Evolutionary conservation across 2,888 invertebrate species (phyloP), one percentile per base, ranked within the genome.

Genomic region (Neoaliturus tenellus): DNA sequence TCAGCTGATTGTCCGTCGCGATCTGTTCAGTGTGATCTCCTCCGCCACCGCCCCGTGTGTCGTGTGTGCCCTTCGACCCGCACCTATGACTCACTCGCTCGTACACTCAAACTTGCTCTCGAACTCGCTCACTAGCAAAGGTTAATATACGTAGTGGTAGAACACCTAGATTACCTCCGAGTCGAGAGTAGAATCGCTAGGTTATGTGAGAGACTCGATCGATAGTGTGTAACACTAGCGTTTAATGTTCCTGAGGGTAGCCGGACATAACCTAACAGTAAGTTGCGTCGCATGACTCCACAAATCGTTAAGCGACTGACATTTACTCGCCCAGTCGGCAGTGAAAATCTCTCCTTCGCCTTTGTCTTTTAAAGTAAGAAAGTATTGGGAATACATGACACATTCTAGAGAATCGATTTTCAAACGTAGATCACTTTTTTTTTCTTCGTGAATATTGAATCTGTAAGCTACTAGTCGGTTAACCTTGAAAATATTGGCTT

Each of bases 21-120:
- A 3, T 12, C 12, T 12, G 4, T 17, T 44, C 25, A 51, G 51
- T 51, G 44, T 17, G 20, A 23, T 8, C 62, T 3, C 28, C 14
- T 12, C 17, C 17, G 62, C 31, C n/a, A n/a, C n/a, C n/a, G n/a
- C n/a, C n/a, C 14, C 31, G 31, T 62, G 55, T 55, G 55, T 44
- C 31, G 28, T n/a, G 20, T 23, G 51, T 62, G 23, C 14, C 62
- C 62, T 31, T 62, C 28, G 55, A 12, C 62, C 12, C 1, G 8
- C 28, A 62, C 62, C 62, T 62, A 62, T 62, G 62, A 62, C 62
- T 62, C 62, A 62, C 31, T 62, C 62, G 62, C 62, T 31, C 62
- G 4, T 31, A 28, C 62, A 28, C 28, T 62, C 51, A 14, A 10
- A 48, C n/a, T 48, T 10, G 10, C 4, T 6, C 10, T 35, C 35